Base-by-base conservation (phyloP, 2,797 vertebrate species). In the Myotis findleyi region DNA sequence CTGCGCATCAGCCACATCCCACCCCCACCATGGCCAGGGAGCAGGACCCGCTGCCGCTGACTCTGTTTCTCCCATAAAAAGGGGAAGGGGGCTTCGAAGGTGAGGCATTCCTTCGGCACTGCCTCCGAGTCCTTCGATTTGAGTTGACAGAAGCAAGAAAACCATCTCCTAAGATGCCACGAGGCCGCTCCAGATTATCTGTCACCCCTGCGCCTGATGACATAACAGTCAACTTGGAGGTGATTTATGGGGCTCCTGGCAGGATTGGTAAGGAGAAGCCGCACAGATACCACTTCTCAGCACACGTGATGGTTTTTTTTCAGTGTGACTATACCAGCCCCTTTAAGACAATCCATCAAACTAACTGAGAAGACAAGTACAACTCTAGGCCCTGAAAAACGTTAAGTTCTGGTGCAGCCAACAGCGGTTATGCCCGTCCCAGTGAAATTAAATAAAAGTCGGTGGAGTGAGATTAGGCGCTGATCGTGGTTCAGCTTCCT, bases 151-250 rank as follows among this genome's bases (percentile, higher is more conserved):
- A 64, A 88, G 86, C 93, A 97, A 97, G 55, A 97, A 87, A 72
- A 92, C 2, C 36, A 4, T 95, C 91, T 94, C 96, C 96, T 97
- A 97, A 89, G 96, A 85, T 96, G 96, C 95, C 89, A 83, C 68
- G 97, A 97, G 96, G 93, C 96, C 96, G 85, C 21, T 89, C 90
- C 75, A 85, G 94, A 97, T 96, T 97, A 97, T 97, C 97, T 95
- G 96, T 96, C 97, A 98, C 93, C 95, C 94, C 91, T 93, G 97
- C 90, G 66, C 68, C 62, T 76, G 96, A 94, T 96, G 97, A 86
- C 94, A 90, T 97, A 97, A 97, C 84, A 96, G 97, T 96, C 97
- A 98, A 98, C 98, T 98, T 98, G 64, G 93, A 95, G 92, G 95
- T 98, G 98, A 98, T 98, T 97, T 98, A 98, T 98, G 93, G 97